Percentiles rank a stretch among this genome's conserved stretches.
Conservation (phyloP, 2,888 invertebrate genomes). For the Tholera decimalis region DNA sequence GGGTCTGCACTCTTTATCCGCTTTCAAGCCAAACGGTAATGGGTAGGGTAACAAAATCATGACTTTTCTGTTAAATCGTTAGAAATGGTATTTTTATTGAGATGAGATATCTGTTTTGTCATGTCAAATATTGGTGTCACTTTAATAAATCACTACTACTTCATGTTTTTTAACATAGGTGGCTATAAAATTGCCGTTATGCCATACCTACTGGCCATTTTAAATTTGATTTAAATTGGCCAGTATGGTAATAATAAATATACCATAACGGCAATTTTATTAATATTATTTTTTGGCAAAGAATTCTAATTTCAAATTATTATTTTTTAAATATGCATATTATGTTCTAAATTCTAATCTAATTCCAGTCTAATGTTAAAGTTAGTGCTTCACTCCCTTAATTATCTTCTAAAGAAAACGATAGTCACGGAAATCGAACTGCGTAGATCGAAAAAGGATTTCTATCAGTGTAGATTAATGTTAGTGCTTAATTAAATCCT, state of each 20-base stretch:
- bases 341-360: too few relatives aligned
- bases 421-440: neutral
- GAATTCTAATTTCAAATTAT: too few relatives aligned
- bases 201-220: too few relatives aligned
- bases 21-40: constrained; percentile 6
- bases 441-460: neutral
- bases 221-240: too few relatives aligned
- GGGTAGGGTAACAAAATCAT: constrained; percentile 34
- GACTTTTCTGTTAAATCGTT: constrained; percentile 20
- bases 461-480: constrained; percentile 36
- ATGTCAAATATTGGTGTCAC: too few relatives aligned
- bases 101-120: neutral
- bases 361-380: neutral
- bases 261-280: too few relatives aligned
- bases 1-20: constrained; percentile 3
- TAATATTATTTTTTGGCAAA: too few relatives aligned
- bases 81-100: constrained; percentile 33
- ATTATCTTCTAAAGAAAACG: neutral
- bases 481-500: constrained; percentile 24
- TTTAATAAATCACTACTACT: too few relatives aligned
- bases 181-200: too few relatives aligned
- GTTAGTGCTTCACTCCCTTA: neutral
- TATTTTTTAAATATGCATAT: too few relatives aligned
- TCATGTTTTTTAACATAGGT: too few relatives aligned
- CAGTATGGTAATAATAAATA: too few relatives aligned